Base-by-base conservation (phyloP, 1,140 invertebrate species). In the Bradynema listronoti region DNA sequence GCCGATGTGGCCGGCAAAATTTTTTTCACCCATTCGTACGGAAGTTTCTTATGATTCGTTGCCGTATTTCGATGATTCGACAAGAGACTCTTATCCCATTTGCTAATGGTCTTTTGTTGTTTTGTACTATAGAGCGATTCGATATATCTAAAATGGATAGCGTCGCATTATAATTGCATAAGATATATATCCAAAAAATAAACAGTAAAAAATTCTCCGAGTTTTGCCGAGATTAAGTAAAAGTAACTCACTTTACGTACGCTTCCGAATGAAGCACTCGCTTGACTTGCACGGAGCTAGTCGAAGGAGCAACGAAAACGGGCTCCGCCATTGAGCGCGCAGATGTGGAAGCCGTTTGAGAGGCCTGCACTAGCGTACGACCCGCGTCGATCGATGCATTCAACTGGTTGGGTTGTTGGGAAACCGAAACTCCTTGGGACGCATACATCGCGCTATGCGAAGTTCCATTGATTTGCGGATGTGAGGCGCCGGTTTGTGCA, bases 201-300 rank as follows among this genome's bases (percentile, higher is more conserved):
- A 39, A 39, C 36, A 39, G 11, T 11, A 39, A 39, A 19, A 39
- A 39, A 39, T 39, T 39, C 36, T 11, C 11, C 19, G 11, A 39
- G 19, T 39, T 39, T 11, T 39, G 11, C 11, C 19, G 11, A 39
- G 34, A 5, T 25, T 32, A 50, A 30, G 4, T 19, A 19, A 19
- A 55, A n/a, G 19, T 5, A 55, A 25, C 52, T 55, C 16, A 55
- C 52, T 55, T 55, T 22, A 55, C 33, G 32, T 55, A 55, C 5
- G 43, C 50, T 30, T 55, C 52, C 16, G 52, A 55, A 36, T 55
- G 52, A 30, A 55, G 41, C 7, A 55, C 52, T 14, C 52, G 24
- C 52, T 55, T 55, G 52, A 55, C 50, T 53, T 43, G 52, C 7
- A 55, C 52, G 52, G 52, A 55, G 33, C 52, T 55, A n/a, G n/a